Conservation (phyloP, 2,888 invertebrate genomes). For the Protonemura montana region DNA sequence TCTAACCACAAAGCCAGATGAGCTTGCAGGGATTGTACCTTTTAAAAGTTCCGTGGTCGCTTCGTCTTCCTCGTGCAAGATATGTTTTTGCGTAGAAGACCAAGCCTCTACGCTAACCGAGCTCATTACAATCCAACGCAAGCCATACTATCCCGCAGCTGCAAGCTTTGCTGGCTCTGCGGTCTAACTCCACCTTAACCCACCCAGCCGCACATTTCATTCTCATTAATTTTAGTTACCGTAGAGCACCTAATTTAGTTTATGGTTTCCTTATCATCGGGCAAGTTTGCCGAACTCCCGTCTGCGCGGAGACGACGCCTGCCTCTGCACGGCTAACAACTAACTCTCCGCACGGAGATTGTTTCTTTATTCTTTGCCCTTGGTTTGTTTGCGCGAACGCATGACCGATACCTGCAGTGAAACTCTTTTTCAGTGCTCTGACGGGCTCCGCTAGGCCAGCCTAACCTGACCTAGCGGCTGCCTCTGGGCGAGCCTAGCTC, state of each 20-base stretch:
- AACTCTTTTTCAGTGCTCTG: slow-evolving; percentile 14
- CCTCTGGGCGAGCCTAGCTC: too few species aligned
- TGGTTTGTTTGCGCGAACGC: not conserved
- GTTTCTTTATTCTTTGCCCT: not conserved
- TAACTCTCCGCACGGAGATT: not conserved
- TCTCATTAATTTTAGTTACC: not conserved
- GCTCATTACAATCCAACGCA: too few species aligned
- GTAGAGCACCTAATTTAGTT: slow-evolving; percentile 16
- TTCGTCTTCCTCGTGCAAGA: too few species aligned
- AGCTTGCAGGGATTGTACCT: too few species aligned
- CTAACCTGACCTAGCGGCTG: too few species aligned
- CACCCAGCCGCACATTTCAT: not conserved
- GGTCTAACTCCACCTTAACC: not conserved
- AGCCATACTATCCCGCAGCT: too few species aligned
- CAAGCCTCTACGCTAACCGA: too few species aligned
- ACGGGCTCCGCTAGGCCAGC: too few species aligned
- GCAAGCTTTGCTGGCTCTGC: not conserved
- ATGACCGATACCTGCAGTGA: slow-evolving; percentile 22
- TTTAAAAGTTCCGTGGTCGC: too few species aligned
- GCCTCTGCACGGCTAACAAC: not conserved
- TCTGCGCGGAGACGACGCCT: not conserved
- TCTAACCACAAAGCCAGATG: not conserved
- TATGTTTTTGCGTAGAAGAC: too few species aligned
- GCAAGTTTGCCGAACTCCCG: not conserved
- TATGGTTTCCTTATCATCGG: slow-evolving; percentile 7